phyloP scores from a whole-genome alignment of 2,797 vertebrate genomes.

The Megalops cyprinoides region DNA sequence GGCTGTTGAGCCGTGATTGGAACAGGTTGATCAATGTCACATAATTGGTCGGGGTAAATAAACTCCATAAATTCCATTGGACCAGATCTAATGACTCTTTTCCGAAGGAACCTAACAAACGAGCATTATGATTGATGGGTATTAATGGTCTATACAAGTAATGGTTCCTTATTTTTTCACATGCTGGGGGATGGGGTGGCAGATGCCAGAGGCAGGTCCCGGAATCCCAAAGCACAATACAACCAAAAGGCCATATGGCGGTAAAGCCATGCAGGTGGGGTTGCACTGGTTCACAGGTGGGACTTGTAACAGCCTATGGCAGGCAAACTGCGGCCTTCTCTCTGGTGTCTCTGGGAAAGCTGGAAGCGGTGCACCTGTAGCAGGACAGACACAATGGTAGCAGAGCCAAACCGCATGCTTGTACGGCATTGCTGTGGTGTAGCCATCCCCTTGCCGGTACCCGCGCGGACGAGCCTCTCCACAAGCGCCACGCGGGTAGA shows the following conservation, averaged over 20 bases:
- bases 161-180: conserved; percentile 31
- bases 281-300: too few species aligned
- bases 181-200: not conserved
- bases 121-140: conserved; percentile 41
- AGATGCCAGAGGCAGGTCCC: not conserved
- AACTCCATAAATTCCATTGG: conserved; percentile 49
- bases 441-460: conserved; percentile 76
- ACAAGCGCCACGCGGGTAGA: conserved; percentile 67
- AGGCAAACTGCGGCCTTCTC: not conserved
- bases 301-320: not conserved
- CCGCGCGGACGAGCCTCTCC: conserved; percentile 53
- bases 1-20: conserved; percentile 2
- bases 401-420: conserved; percentile 88
- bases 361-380: conserved; percentile 83
- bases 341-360: conserved; percentile 66
- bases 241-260: not conserved
- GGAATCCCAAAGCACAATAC: not conserved
- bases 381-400: conserved; percentile 85
- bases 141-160: conserved; percentile 53
- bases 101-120: conserved; percentile 36
- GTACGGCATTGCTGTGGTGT: conserved; percentile 80
- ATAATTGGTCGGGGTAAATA: not conserved
- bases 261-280: not conserved
- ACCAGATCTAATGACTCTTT: conserved; percentile 52
- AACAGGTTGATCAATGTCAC: conserved; percentile 27